phyloP scores from a whole-genome alignment of 2,797 vertebrate genomes.

The Myotis daubentonii region DNA sequence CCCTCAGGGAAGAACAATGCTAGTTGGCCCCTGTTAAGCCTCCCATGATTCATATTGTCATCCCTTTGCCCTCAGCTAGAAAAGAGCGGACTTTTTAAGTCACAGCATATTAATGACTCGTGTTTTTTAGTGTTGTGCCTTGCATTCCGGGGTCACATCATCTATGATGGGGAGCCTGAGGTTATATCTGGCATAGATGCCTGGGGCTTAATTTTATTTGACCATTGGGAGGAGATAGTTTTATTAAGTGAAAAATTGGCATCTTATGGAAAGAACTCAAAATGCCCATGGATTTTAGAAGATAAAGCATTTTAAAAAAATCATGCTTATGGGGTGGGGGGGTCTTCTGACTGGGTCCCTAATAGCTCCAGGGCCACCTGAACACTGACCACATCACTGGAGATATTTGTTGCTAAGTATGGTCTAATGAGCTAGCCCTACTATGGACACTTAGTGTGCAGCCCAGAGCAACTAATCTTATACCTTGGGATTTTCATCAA shows the following conservation, averaged over 20 bases:
- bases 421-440: neutral
- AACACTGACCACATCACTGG: neutral
- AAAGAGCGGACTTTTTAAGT: slow-evolving; percentile 54
- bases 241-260: slow-evolving; percentile 11
- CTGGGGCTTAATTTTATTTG: slow-evolving; percentile 15
- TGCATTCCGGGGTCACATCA: neutral
- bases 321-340: neutral
- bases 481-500: neutral
- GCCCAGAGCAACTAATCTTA: neutral
- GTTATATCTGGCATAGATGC: neutral
- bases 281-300: slow-evolving; percentile 18
- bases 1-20: neutral
- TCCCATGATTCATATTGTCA: neutral
- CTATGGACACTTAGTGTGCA: neutral
- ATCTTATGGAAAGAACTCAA: slow-evolving; percentile 5
- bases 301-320: neutral
- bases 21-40: neutral
- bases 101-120: neutral
- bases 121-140: neutral
- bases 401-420: neutral
- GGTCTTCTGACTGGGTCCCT: neutral
- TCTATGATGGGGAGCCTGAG: neutral
- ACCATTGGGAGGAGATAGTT: neutral
- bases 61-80: slow-evolving; percentile 35
- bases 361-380: neutral